Percentiles rank a stretch among this genome's conserved stretches.
These are phyloP conservation scores for Lepilemur ruficaudatus DNA, from an alignment of 2,797 vertebrate genomes.

Conservation along the genomic window DNA sequence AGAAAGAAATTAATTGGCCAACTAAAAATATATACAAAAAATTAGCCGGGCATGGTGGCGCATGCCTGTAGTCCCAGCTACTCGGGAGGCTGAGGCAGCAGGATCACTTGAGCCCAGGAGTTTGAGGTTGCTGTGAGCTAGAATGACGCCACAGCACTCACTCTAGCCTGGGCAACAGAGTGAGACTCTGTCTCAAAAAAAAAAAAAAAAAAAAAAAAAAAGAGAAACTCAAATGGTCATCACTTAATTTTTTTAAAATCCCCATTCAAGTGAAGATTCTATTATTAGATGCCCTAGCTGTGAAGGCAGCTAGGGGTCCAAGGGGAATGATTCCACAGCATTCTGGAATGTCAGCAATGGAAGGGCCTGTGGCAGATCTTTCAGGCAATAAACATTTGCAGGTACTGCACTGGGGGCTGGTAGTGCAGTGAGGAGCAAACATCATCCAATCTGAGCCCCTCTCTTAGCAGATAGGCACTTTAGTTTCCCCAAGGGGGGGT, in stretches of 20 bases:
- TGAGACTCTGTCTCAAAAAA: too few species aligned
- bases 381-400: neutral
- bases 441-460: neutral
- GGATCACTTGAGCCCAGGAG: too few species aligned
- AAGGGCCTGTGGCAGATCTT: neutral
- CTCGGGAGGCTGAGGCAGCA: too few species aligned
- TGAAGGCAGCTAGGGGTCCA: neutral
- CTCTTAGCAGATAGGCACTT: neutral
- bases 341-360: neutral
- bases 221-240: neutral
- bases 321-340: neutral
- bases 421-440: neutral
- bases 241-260: neutral
- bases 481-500: neutral
- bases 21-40: too few species aligned
- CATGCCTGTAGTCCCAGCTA: too few species aligned
- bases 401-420: neutral
- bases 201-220: neutral
- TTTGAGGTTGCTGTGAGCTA: too few species aligned
- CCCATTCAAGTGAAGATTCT: neutral
- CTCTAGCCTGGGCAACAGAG: too few species aligned
- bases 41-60: too few species aligned
- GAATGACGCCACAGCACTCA: too few species aligned
- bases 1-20: too few species aligned
- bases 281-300: neutral